A percentile compares a stretch with the other conserved stretches of the same genome.
phyloP scores from a whole-genome alignment of 1,140 invertebrate genomes.

The Hyles euphorbiae region DNA sequence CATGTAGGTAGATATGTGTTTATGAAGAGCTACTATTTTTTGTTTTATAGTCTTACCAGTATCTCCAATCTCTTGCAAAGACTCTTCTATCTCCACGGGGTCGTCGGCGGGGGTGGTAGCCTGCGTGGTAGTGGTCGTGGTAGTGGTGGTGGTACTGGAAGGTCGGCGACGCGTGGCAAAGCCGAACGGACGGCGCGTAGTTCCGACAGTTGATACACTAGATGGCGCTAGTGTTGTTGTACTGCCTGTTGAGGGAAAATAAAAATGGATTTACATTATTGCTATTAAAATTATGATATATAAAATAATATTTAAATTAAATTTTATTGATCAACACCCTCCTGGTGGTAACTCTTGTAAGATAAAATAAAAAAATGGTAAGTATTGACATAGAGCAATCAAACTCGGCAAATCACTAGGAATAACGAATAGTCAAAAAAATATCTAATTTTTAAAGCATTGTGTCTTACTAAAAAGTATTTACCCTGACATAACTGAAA shows the following conservation, averaged over 20 bases:
- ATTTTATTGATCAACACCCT: too few relatives aligned
- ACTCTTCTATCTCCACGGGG: conserved; percentile 33
- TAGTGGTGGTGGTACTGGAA: conserved; percentile 23
- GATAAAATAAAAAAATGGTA: too few relatives aligned
- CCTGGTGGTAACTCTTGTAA: too few relatives aligned
- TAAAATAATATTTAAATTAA: too few relatives aligned
- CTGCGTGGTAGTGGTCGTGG: conserved; percentile 31
- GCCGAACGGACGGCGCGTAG: conserved; percentile 42
- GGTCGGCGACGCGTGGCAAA: conserved; percentile 48
- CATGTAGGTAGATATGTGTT: neutral
- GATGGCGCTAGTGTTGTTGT: conserved; percentile 20
- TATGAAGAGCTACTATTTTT: neutral
- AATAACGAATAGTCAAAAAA: too few relatives aligned
- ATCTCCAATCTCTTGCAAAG: conserved; percentile 55
- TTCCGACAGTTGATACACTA: conserved; percentile 13
- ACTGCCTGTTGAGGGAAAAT: neutral
- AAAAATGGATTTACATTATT: neutral
- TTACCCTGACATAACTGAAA: too few relatives aligned
- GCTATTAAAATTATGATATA: too few relatives aligned
- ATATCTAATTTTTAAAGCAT: too few relatives aligned
- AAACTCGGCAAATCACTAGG: too few relatives aligned
- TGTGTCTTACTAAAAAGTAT: too few relatives aligned
- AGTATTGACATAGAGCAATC: too few relatives aligned
- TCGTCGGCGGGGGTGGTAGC: conserved; percentile 28
- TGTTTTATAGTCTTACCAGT: conserved; percentile 30